Evolutionary conservation across 1,140 invertebrate genomes (phyloP), one percentile per base, ranked within the genome.

Genomic region (Macrotrachela quadricornifera): DNA sequence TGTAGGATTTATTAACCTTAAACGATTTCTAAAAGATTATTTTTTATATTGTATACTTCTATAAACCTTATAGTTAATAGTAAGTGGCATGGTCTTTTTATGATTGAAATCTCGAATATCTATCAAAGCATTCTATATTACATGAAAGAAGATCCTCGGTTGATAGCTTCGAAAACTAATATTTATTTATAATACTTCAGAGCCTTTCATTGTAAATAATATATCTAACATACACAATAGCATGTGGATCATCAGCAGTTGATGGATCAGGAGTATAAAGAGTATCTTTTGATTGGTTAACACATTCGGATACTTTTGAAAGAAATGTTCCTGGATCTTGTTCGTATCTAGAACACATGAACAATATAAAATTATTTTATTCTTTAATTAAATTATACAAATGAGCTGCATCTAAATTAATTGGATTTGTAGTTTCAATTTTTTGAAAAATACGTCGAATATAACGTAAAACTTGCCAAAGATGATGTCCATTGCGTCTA

Each of bases 381-480:
- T 37, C 10, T 43, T 43, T 16, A 49, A 51, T 6, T 18, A 56
- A 57, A 18, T 75, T 77, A 77, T 78, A 83, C 79, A 84, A 66
- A 58, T 76, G 71, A 53, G 77, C 77, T 45, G 83, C 83, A 67
- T 85, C 80, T 57, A 71, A 64, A 69, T 90, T 86, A 30, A 77
- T 71, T 39, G 80, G 75, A 54, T 76, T 64, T 61, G 74, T 76
- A 13, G 75, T 73, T 60, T 80, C 78, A 21, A 82, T 71, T 71
- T 84, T 83, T 60, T 78, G 75, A 67, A 92, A 83, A 62, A 82
- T 77, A 64, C 78, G 78, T 53, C 80, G 77, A 50, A 85, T 74
- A 71, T 81, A 87, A 69, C 85, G 79, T 17, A 91, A 64, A 56
- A 91, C 74, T 69, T 91, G 84, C 82, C 83, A 90, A 42, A 91